These are phyloP conservation scores for Cnemophilus loriae DNA, from an alignment of 2,113 vertebrate species.

Conservation along the genomic window DNA sequence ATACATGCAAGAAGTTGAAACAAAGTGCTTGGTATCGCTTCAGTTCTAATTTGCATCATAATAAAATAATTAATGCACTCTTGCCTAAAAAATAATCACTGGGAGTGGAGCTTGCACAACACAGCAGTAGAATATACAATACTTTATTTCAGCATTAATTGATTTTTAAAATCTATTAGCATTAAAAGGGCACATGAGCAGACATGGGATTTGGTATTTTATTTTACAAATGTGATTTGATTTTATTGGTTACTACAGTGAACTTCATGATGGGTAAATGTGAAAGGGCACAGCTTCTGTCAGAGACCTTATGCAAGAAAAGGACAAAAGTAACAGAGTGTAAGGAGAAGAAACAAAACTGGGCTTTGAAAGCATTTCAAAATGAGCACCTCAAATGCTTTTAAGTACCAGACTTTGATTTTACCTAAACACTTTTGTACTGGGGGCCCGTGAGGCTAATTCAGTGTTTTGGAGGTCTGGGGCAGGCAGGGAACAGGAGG, in stretches of 20 bases:
- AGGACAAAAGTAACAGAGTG: not conserved
- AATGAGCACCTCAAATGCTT: not conserved
- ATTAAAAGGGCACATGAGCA: not conserved
- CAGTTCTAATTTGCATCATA: not conserved
- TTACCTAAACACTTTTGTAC: not conserved
- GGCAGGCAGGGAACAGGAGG: not conserved
- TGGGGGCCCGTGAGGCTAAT: fast-evolving
- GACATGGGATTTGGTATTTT: not conserved
- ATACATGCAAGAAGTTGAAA: not conserved
- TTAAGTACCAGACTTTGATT: not conserved
- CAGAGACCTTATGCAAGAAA: not conserved
- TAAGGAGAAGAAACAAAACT: not conserved
- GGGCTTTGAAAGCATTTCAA: not conserved
- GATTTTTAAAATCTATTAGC: not conserved
- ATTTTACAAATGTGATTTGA: not conserved
- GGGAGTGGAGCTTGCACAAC: not conserved
- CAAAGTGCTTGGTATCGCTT: not conserved
- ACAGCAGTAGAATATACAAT: not conserved
- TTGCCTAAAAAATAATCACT: not conserved
- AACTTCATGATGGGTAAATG: not conserved
- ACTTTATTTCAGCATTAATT: not conserved
- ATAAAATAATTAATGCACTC: not conserved
- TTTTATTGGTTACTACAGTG: not conserved
- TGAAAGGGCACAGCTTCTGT: not conserved
- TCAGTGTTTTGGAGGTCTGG: not conserved